Evolutionary conservation across 2,888 invertebrate species (phyloP).

Genomic region (Neocrepidodera transversa): DNA sequence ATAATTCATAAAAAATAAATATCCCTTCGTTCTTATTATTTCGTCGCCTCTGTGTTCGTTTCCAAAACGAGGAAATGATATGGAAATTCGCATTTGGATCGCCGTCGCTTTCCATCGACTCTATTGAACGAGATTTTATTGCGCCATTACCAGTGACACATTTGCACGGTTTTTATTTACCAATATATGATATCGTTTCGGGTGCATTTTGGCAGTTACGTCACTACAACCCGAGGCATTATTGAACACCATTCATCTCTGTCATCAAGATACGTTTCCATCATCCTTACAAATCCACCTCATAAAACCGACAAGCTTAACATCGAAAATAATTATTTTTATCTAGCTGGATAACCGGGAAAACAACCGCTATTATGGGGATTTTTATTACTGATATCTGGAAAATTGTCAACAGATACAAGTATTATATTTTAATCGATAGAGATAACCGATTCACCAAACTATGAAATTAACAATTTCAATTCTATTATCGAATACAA

Average conservation of each 20-base stretch:
- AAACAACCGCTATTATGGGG: too few species aligned
- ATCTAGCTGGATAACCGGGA: too few species aligned
- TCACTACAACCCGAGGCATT: not conserved
- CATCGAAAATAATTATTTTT: too few species aligned
- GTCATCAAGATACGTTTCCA: too few species aligned
- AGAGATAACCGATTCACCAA: constrained; percentile 15
- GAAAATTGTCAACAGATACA: too few species aligned
- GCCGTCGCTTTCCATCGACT: constrained; percentile 46
- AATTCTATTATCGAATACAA: constrained; percentile 32
- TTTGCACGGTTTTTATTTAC: constrained; percentile 38
- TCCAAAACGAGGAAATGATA: constrained; percentile 55
- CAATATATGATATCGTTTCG: constrained; percentile 31
- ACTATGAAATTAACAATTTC: constrained; percentile 36
- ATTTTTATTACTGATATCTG: too few species aligned
- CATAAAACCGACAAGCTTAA: too few species aligned
- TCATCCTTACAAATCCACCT: too few species aligned
- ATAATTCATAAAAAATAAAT: too few species aligned
- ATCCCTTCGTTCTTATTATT: too few species aligned
- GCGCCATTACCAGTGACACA: constrained; percentile 48
- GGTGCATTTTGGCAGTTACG: constrained; percentile 19
- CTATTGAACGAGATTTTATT: constrained; percentile 51
- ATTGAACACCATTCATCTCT: too few species aligned
- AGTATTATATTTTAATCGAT: constrained; percentile 9
- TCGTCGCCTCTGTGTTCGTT: not conserved
- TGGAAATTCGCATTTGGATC: constrained; percentile 55